phyloP scores from a whole-genome alignment of 2,888 invertebrate species.

The Amphipoea lucens region DNA sequence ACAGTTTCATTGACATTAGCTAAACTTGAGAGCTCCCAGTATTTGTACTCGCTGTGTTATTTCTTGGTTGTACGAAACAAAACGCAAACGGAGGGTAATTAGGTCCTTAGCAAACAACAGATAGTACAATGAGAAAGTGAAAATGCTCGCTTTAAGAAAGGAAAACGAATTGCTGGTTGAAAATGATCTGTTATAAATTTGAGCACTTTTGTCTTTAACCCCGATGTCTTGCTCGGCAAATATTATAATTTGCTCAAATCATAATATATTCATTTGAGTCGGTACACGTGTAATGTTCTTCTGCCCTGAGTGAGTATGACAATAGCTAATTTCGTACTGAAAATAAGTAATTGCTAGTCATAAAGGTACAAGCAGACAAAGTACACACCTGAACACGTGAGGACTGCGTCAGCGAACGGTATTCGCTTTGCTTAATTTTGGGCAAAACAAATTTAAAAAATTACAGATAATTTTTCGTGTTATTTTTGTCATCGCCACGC shows the following conservation, averaged over 20 bases:
- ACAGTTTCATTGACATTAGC: slow-evolving; percentile 48
- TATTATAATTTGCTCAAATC: slow-evolving; percentile 24
- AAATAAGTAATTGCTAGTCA: neutral
- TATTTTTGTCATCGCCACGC: neutral
- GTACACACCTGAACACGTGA: neutral
- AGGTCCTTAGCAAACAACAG: slow-evolving; percentile 78
- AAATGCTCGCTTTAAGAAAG: slow-evolving; percentile 68
- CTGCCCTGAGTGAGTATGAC: neutral
- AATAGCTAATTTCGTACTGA: neutral
- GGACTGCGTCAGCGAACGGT: neutral
- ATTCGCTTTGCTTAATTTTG: neutral
- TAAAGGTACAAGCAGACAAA: neutral
- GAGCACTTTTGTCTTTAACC: slow-evolving; percentile 40
- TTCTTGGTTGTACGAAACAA: slow-evolving; percentile 73
- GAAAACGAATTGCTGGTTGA: slow-evolving; percentile 62
- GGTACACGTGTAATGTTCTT: neutral
- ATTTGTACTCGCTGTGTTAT: slow-evolving; percentile 75
- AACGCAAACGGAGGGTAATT: slow-evolving; percentile 78
- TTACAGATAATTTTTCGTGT: no score
- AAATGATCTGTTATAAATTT: slow-evolving; percentile 45
- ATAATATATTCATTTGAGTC: slow-evolving; percentile 22
- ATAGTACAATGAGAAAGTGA: slow-evolving; percentile 70
- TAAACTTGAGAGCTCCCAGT: slow-evolving; percentile 70
- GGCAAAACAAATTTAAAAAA: neutral
- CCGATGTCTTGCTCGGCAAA: slow-evolving; percentile 18